phyloP scores from a whole-genome alignment of 2,888 invertebrate species.

The Corbicula japonica region DNA sequence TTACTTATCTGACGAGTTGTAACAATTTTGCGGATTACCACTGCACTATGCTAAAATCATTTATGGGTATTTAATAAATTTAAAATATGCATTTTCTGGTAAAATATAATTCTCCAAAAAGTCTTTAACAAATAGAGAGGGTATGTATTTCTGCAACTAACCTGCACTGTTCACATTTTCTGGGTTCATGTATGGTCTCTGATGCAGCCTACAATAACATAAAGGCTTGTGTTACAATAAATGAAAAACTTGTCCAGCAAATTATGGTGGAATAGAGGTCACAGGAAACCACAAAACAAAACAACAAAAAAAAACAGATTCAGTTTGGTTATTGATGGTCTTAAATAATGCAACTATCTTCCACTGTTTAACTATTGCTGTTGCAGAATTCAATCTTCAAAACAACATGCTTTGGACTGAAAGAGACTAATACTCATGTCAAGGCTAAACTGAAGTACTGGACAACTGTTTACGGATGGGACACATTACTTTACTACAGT shows the following conservation, averaged over 20 bases:
- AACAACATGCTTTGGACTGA: no score
- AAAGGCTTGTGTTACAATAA: background rate
- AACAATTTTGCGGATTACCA: no score
- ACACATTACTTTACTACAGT: no score
- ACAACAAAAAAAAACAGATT: background rate
- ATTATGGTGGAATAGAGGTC: background rate
- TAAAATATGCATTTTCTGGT: background rate
- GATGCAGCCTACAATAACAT: conserved; percentile 64
- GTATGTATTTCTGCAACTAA: conserved; percentile 16
- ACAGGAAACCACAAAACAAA: background rate
- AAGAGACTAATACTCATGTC: no score
- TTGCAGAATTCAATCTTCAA: background rate
- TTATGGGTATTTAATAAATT: no score
- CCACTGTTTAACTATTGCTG: background rate
- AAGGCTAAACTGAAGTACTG: no score
- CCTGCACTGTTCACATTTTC: conserved; percentile 70
- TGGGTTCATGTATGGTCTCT: conserved; percentile 70
- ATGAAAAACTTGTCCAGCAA: background rate
- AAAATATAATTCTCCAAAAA: background rate
- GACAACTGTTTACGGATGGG: no score
- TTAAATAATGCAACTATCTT: background rate
- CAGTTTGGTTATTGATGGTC: background rate
- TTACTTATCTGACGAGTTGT: no score
- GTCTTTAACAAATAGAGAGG: background rate
- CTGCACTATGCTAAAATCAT: no score